These are phyloP conservation scores for Temnothorax unifasciatus DNA, from an alignment of 2,888 invertebrate genomes.

Conservation along the genomic window DNA sequence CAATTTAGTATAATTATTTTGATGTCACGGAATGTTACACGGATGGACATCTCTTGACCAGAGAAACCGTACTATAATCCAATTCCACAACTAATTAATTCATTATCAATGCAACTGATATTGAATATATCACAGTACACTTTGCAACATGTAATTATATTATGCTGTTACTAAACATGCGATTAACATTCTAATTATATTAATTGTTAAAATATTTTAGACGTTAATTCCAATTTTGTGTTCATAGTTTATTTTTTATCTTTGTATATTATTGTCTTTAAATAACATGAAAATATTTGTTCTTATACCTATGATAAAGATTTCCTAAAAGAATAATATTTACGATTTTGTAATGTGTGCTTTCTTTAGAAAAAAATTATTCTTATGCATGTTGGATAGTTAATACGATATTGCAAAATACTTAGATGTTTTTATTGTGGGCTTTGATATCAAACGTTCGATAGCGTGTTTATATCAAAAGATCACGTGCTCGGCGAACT, in stretches of 20 bases:
- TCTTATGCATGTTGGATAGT: not conserved
- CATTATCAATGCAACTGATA: slow-evolving; percentile 11
- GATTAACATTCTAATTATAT: not conserved
- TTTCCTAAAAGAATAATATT: not conserved
- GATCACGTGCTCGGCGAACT: slow-evolving; percentile 26
- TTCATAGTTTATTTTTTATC: not conserved
- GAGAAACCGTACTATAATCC: slow-evolving; percentile 9
- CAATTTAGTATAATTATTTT: slow-evolving; percentile 29
- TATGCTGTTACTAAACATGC: not conserved
- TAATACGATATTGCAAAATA: not conserved
- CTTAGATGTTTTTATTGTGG: not conserved
- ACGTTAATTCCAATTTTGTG: not conserved
- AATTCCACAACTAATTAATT: slow-evolving; percentile 38
- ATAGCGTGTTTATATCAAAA: slow-evolving; percentile 62
- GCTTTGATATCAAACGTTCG: slow-evolving; percentile 40
- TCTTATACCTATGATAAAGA: not conserved
- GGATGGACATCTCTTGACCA: not conserved
- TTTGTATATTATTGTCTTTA: not conserved
- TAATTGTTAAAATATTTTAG: not conserved
- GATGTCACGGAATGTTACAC: slow-evolving; percentile 20
- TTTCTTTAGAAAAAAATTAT: not conserved
- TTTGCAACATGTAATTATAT: not conserved
- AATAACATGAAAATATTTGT: not conserved
- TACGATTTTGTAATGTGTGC: not conserved
- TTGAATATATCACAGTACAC: not conserved